Evolutionary conservation across 2,888 invertebrate genomes (phyloP), one percentile per base, ranked within the genome.

Genomic region (Saturnia pavonia): DNA sequence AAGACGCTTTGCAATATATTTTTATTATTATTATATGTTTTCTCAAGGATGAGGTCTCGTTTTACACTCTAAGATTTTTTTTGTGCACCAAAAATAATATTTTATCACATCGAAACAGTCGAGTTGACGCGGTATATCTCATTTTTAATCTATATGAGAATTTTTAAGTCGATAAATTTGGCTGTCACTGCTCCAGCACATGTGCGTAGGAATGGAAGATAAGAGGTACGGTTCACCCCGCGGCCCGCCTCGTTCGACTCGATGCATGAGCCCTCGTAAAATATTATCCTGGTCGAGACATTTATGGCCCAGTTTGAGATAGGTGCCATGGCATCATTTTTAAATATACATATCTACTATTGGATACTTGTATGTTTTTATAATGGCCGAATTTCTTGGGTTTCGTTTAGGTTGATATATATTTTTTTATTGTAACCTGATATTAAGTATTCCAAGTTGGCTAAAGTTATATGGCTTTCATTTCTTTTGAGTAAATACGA

Each of bases 81-180:
- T 25, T 12, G 69, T 74, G 71, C 74, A 80, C 80, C 77, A 83
- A 87, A 89, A 87, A 89, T 86, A 87, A 87, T 88, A 88, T 88
- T 87, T 86, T 88, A 88, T 85, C 84, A 85, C 79, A 81, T 74
- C 82, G 74, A 70, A 73, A 71, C 78, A 76, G 73, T 71, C 76
- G 76, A 78, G 80, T 82, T 84, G 84, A 83, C 79, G 80, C 80
- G 81, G 83, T 92, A 91, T 91, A 91, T 91, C 91, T 91, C 84
- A 84, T 86, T 86, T 81, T 88, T 92, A 91, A 92, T 92, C 91
- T 91, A 86, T 86, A 80, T 85, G 91, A 88, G 84, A 92, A 90
- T 91, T 92, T 92, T 91, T 89, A 88, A 90, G 91, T 87, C 92
- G 89, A 92, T 92, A 93, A 93, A 93, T 92, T 92, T 90, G 89